phyloP scores from a whole-genome alignment of 2,797 vertebrate genomes.

The Trichosurus vulpecula region DNA sequence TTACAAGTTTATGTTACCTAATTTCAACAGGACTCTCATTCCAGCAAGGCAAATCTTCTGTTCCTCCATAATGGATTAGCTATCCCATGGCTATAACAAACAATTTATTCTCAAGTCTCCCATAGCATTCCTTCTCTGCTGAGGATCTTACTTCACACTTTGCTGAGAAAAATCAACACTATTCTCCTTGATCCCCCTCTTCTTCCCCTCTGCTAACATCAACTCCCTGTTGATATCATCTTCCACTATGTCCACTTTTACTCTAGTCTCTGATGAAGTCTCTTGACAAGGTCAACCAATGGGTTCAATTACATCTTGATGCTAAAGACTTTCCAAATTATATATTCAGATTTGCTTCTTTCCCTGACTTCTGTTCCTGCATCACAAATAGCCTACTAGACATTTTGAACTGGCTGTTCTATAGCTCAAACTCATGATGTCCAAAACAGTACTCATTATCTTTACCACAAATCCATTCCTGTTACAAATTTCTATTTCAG shows the following conservation, averaged over 20 bases:
- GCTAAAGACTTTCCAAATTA: background rate
- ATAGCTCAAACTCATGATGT: background rate
- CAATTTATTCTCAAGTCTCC: background rate
- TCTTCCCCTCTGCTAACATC: background rate
- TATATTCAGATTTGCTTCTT: background rate
- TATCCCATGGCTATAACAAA: background rate
- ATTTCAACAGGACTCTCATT: background rate
- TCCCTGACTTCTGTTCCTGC: background rate
- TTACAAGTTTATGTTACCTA: background rate
- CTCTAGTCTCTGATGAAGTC: background rate
- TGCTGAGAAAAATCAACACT: background rate
- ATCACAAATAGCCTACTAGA: background rate
- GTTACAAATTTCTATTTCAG: background rate
- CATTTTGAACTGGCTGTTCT: background rate
- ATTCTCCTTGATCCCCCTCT: background rate
- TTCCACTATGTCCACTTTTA: no score
- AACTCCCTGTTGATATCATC: background rate
- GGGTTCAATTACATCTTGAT: background rate
- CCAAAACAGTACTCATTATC: background rate
- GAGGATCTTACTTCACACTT: no score
- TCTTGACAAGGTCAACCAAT: background rate
- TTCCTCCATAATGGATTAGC: background rate
- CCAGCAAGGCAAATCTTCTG: background rate
- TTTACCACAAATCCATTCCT: background rate
- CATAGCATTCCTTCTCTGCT: background rate